A percentile compares a stretch with the other conserved stretches of the same genome.
These are phyloP conservation scores for Apteryx mantelli DNA, from an alignment of 2,113 vertebrate genomes.

Conservation along the genomic window DNA sequence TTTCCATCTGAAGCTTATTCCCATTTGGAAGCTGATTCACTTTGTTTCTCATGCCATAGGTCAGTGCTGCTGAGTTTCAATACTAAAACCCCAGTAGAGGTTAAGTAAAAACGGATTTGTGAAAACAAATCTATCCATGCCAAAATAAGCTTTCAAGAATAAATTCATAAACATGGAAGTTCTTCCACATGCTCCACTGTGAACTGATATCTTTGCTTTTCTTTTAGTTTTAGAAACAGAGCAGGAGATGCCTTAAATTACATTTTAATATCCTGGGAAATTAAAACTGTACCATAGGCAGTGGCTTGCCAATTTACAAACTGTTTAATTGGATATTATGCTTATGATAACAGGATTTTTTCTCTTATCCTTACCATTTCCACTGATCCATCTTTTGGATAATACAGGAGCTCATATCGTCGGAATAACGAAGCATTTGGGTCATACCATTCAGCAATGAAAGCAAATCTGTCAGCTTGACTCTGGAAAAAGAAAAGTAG, in stretches of 20 bases:
- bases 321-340: background rate
- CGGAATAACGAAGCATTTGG: conserved; percentile 87
- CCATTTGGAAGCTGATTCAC: background rate
- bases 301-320: background rate
- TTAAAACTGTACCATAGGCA: background rate
- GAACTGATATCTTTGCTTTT: background rate
- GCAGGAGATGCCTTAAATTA: background rate
- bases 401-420: conserved; percentile 91
- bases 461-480: conserved; percentile 89
- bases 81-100: background rate
- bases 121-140: background rate
- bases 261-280: background rate
- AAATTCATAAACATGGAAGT: background rate
- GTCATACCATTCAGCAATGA: conserved; percentile 94
- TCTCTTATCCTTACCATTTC: conserved; percentile 87
- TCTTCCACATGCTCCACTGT: background rate
- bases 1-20: background rate
- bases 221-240: background rate
- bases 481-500: conserved; percentile 65
- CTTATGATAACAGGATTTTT: background rate
- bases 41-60: background rate
- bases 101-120: background rate
- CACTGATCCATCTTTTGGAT: conserved; percentile 89
- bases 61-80: background rate
- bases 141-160: background rate